Evolutionary conservation across 2,113 vertebrate species (phyloP).

Genomic region (Callorhinus ursinus): DNA sequence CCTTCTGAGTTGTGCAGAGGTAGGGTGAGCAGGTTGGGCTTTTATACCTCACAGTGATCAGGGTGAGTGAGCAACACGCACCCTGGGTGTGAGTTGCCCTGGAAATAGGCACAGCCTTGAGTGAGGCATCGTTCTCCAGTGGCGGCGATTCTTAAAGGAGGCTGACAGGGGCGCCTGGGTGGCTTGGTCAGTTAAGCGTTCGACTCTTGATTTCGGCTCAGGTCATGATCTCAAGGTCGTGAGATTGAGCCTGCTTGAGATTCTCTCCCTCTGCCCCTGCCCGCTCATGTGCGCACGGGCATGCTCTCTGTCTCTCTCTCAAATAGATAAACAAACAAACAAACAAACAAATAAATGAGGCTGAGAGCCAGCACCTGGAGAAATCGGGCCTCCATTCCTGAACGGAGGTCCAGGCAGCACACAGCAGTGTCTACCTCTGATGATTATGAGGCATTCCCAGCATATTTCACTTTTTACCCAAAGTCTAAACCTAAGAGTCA

Average conservation of each 20-base stretch:
- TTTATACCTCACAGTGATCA: accelerated
- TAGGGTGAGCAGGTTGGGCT: neutral
- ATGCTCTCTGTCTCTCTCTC: neutral
- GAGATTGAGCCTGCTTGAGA: neutral
- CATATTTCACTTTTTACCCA: neutral
- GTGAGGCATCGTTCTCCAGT: neutral
- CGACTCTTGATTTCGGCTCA: neutral
- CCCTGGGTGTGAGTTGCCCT: neutral
- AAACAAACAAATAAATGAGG: neutral
- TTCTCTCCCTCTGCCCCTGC: neutral
- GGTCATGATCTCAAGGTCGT: neutral
- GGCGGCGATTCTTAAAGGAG: neutral
- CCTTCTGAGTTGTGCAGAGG: neutral
- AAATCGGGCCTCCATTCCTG: neutral
- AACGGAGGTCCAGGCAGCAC: accelerated
- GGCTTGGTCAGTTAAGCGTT: neutral
- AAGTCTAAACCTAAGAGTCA: neutral
- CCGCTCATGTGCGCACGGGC: accelerated
- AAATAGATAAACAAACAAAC: neutral
- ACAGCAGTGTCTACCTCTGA: neutral
- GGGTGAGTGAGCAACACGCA: too few relatives aligned
- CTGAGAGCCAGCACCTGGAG: neutral
- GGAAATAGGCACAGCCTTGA: neutral
- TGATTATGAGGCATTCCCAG: neutral
- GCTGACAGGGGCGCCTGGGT: neutral